phyloP scores from a whole-genome alignment of 64 coral and sea anemone genomes.

The Montipora capricornis region DNA sequence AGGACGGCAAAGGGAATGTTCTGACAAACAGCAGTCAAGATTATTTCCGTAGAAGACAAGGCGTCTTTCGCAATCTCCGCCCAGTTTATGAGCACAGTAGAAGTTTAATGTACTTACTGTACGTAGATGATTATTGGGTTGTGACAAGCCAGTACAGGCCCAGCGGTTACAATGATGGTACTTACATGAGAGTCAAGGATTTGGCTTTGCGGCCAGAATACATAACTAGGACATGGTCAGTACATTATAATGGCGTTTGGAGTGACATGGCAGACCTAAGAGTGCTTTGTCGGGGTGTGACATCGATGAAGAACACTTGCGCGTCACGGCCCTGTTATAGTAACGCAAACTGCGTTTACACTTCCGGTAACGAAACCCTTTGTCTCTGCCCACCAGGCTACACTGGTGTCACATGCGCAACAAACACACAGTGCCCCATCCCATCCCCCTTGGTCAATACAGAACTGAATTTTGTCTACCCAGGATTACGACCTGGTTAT shows the following conservation, averaged over 20 bases:
- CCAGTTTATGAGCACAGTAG: conserved; percentile 74
- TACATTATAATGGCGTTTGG: conserved; percentile 45
- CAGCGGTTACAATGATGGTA: background rate
- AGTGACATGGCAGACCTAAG: background rate
- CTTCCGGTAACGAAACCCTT: conserved; percentile 80
- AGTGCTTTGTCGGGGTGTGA: conserved; percentile 73
- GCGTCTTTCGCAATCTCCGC: conserved; percentile 60
- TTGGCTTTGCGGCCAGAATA: conserved; percentile 80
- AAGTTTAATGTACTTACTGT: conserved; percentile 63
- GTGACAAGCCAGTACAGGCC: conserved; percentile 10
- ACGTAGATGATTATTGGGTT: conserved; percentile 68
- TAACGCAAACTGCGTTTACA: conserved; percentile 56
- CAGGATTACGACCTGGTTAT: conserved; percentile 22
- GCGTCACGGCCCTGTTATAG: conserved; percentile 29
- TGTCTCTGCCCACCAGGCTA: conserved; percentile 64
- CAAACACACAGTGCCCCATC: conserved; percentile 17
- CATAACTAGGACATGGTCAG: conserved; percentile 80
- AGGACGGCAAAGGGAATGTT: background rate
- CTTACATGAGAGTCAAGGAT: conserved; percentile 49
- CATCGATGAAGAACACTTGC: conserved; percentile 29
- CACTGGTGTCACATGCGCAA: conserved; percentile 35
- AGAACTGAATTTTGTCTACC: background rate
- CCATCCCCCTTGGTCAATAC: background rate
- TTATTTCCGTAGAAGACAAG: conserved; percentile 60
- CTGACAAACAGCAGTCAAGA: conserved; percentile 38